Conservation (phyloP, 2,113 vertebrate genomes). For the Psilopsiagon aurifrons region DNA sequence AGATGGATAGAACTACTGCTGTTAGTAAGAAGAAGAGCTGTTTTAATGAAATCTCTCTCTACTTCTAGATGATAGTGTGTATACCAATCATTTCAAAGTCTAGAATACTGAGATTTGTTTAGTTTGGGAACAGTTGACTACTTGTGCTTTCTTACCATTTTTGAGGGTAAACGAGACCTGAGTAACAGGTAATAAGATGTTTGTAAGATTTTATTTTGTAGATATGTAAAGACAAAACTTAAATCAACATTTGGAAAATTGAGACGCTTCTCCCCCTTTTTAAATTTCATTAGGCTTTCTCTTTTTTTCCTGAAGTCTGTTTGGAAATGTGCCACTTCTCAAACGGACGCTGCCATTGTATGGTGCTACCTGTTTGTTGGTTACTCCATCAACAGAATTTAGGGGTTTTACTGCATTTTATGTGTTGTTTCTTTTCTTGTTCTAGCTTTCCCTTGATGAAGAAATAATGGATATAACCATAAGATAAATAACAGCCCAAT, state of each 20-base stretch:
- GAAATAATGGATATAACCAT: not conserved
- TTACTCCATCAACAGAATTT: not conserved
- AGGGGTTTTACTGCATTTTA: not conserved
- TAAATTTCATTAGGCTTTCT: not conserved
- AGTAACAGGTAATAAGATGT: not conserved
- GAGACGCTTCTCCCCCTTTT: not conserved
- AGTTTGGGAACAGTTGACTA: not conserved
- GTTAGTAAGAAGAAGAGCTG: not conserved
- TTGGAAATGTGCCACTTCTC: not conserved
- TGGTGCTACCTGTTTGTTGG: not conserved
- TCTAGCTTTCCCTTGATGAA: not conserved
- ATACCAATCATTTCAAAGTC: not conserved
- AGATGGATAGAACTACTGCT: not conserved
- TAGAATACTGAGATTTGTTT: not conserved
- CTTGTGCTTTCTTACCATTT: not conserved
- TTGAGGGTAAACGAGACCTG: not conserved
- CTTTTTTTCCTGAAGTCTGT: not conserved
- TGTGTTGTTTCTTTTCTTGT: not conserved
- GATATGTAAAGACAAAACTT: not conserved
- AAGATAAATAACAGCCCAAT: not conserved
- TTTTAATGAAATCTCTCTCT: not conserved
- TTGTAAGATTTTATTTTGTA: not conserved
- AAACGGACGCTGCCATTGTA: not conserved
- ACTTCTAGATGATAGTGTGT: not conserved
- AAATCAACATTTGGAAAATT: not conserved